These are phyloP conservation scores for Psammodynastes pulverulentus DNA, from an alignment of 2,113 vertebrate species.

Conservation along the genomic window DNA sequence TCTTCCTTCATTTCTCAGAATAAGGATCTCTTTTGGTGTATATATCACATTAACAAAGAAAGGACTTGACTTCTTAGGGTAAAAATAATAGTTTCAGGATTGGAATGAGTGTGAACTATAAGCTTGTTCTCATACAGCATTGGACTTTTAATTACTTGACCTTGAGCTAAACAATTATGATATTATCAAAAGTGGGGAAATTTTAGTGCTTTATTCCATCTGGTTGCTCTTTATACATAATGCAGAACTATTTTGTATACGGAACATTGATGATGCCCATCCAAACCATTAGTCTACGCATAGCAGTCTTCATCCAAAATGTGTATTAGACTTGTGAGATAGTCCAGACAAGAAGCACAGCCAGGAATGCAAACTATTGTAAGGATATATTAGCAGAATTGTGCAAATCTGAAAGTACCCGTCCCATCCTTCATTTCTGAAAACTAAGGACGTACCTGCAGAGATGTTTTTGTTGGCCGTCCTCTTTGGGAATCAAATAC, in stretches of 20 bases:
- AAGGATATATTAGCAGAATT: neutral
- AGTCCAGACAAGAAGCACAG: neutral
- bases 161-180: neutral
- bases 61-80: neutral
- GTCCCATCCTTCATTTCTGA: neutral
- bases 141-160: neutral
- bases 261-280: neutral
- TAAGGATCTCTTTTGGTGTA: neutral
- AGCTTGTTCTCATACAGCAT: neutral
- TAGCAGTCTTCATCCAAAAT: neutral
- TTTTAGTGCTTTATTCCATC: neutral
- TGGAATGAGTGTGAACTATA: neutral
- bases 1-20: neutral
- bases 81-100: neutral
- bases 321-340: neutral
- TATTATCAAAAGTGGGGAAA: neutral
- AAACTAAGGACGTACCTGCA: neutral
- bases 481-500: neutral
- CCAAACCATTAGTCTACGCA: neutral
- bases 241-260: neutral
- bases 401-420: neutral
- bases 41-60: neutral
- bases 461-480: neutral
- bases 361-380: neutral
- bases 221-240: neutral